These are phyloP conservation scores for Megaceryle maxima DNA, from an alignment of 2,113 vertebrate species.

Conservation along the genomic window DNA sequence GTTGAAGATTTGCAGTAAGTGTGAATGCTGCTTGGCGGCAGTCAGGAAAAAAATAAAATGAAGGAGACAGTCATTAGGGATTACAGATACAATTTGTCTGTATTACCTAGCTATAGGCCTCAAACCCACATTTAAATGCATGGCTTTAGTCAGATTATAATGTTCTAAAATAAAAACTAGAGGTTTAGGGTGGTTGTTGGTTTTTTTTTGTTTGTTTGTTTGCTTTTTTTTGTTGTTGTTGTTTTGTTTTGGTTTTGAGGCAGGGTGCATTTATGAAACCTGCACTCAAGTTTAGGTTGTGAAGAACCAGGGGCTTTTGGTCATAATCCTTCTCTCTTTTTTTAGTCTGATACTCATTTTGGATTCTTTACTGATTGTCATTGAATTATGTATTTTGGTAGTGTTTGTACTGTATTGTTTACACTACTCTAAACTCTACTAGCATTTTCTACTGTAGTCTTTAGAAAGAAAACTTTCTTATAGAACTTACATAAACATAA, in stretches of 20 bases:
- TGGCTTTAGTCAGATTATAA: neutral
- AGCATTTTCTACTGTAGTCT: neutral
- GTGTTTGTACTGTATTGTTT: neutral
- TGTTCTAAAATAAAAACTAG: neutral
- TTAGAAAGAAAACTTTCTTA: neutral
- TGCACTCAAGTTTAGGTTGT: neutral
- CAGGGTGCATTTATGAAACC: neutral
- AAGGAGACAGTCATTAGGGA: neutral
- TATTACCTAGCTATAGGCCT: neutral
- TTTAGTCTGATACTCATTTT: neutral
- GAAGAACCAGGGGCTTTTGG: neutral
- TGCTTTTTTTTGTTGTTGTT: too few species aligned
- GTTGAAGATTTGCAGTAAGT: neutral
- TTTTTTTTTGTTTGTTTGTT: neutral
- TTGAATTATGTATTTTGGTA: neutral
- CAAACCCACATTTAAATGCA: neutral
- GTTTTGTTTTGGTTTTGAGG: neutral
- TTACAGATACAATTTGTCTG: neutral
- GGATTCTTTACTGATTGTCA: neutral
- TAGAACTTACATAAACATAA: neutral
- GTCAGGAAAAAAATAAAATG: neutral
- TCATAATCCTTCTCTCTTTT: rapidly evolving
- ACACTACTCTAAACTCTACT: neutral
- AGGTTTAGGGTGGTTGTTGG: neutral
- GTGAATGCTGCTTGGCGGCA: neutral